Conservation (phyloP, 2,113 vertebrate species). For the Ginglymostoma cirratum region DNA sequence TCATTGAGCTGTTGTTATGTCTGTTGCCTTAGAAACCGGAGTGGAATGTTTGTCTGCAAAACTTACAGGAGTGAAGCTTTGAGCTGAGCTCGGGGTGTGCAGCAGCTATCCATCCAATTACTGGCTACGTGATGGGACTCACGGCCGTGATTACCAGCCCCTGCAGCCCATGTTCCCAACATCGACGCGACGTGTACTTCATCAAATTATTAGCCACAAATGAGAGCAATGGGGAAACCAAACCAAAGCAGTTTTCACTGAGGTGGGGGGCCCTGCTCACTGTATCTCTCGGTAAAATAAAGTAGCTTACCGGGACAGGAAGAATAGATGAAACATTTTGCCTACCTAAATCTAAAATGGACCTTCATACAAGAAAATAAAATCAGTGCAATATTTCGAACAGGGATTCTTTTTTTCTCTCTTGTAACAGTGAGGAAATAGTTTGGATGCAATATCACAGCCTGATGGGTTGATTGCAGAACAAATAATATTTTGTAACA, state of each 20-base stretch:
- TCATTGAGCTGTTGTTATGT: conserved; percentile 62
- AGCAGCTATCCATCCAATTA: conserved; percentile 53
- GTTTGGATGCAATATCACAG: background rate
- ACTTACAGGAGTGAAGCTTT: conserved; percentile 46
- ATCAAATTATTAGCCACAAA: background rate
- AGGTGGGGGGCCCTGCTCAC: background rate
- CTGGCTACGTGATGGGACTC: conserved; percentile 46
- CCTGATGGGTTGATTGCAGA: background rate
- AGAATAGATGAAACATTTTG: background rate
- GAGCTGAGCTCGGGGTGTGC: conserved; percentile 53
- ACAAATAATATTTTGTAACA: background rate
- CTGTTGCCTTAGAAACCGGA: conserved; percentile 64
- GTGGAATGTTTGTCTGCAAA: conserved; percentile 65
- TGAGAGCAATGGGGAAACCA: background rate
- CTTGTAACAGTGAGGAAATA: background rate
- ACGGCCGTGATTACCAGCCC: conserved; percentile 42
- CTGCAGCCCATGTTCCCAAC: conserved; percentile 42
- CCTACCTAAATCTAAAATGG: too few relatives aligned
- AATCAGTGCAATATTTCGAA: background rate
- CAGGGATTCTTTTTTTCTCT: too few relatives aligned
- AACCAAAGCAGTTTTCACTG: background rate
- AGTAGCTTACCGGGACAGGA: background rate
- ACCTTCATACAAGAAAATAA: background rate
- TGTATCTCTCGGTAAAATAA: background rate
- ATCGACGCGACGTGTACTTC: conserved; percentile 13